Base-by-base conservation (phyloP, 2,888 invertebrate genomes). In the Timandra comae region DNA sequence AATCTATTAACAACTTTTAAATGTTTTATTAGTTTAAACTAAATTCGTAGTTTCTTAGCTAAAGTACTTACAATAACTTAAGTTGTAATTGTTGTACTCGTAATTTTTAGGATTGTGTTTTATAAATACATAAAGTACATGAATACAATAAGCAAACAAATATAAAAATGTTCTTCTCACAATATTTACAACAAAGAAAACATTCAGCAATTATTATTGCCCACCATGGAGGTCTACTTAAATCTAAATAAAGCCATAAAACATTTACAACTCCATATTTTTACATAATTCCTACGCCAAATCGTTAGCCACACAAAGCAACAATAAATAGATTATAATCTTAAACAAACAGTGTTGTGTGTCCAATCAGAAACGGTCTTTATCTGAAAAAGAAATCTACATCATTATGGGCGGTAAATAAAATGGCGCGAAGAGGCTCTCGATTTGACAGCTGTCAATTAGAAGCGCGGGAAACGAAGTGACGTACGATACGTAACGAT, bases 361-460 rank as follows among this genome's bases (percentile, higher is more conserved):
- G 46, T 52, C 55, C 39, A 60, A 59, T 56, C 52, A 56, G 49
- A 53, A 44, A 48, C 43, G 41, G 53, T 56, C 61, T 52, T 45
- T 73, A 79, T 80, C 79, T 60, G 43, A 58, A 67, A 62, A 63
- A 66, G 60, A 59, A 61, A 79, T 79, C 79, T 67, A 75, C 63
- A 62, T 64, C 67, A 65, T 67, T 62, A 68, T 50, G 50, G 31
- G 52, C 47, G 57, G 48, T 60, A 56, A 51, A 52, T 51, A 66
- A 70, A 73, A 72, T 60, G 76, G 76, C 76, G 78, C 72, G 77
- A 78, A 67, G 60, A 56, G 56, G 56, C 50, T 39, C 51, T 46
- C 60, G 51, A 63, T 78, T 76, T 84, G 84, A 84, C 82, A 84
- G 70, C 75, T 85, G 84, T 85, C 84, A 85, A 85, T 85, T 85